phyloP scores from a whole-genome alignment of 2,888 invertebrate species.

The Crepidodera aurea region DNA sequence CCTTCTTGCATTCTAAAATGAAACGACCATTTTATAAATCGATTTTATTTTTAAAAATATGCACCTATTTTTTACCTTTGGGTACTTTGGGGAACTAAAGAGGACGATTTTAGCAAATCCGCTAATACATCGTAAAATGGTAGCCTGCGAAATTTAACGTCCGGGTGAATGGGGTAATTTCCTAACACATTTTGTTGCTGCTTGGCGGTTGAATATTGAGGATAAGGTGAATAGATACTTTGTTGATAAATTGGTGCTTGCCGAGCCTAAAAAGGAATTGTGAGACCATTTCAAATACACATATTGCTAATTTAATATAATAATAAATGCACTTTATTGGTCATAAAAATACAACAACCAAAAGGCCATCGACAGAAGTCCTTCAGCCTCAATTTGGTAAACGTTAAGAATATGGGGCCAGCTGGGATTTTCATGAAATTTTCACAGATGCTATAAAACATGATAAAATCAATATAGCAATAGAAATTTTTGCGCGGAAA shows the following conservation, averaged over 20 bases:
- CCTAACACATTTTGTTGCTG: constrained; percentile 49
- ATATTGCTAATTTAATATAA: too few species aligned
- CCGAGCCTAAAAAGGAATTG: constrained; percentile 63
- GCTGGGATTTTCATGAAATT: too few species aligned
- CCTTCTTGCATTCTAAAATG: constrained; percentile 78
- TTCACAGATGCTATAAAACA: too few species aligned
- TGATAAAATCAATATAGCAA: too few species aligned
- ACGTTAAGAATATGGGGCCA: too few species aligned
- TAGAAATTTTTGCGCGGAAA: too few species aligned
- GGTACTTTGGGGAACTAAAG: constrained; percentile 74
- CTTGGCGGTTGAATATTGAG: constrained; percentile 49
- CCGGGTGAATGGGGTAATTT: constrained; percentile 86
- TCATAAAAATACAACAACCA: too few species aligned
- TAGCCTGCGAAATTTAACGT: constrained; percentile 89
- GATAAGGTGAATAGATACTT: constrained; percentile 67
- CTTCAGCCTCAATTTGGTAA: too few species aligned
- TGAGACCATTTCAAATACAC: too few species aligned
- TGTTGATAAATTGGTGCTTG: constrained; percentile 65
- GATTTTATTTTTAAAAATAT: background rate
- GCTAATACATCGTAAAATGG: constrained; percentile 92
- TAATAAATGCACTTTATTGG: too few species aligned
- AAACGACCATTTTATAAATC: background rate
- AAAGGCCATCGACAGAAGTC: too few species aligned
- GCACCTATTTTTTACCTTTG: constrained; percentile 56
- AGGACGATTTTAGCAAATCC: constrained; percentile 89